Base-by-base conservation (phyloP, 2,888 invertebrate genomes). In the Nasonovia ribisnigri region DNA sequence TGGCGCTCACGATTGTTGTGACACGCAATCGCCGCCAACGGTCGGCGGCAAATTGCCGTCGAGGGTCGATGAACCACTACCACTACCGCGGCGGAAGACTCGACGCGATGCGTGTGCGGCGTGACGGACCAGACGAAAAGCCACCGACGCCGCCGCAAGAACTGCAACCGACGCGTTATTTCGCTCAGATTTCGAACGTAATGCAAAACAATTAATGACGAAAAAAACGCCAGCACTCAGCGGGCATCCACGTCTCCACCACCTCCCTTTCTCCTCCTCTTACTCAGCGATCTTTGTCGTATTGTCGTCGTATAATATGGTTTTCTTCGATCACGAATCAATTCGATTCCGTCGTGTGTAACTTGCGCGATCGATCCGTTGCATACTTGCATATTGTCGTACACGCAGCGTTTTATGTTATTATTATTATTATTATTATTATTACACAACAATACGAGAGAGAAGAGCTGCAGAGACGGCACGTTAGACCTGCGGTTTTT, bases 31-130 rank as follows among this genome's bases (percentile, higher is more conserved):
- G 54, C n/a, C 57, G 84, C 26, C 57, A 86, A 86, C 88, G 77
- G 43, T 51, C 77, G 67, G 87, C 67, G 88, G 88, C 67, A 92
- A 92, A 92, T 88, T 77, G n/a, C 77, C 51, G 36, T 51, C 54
- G 51, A n/a, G 88, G 92, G 92, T 92, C 92, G 92, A 92, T 92
- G 92, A 92, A 92, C 92, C 67, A 88, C 13, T 67, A 67, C n/a
- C n/a, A 67, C 36, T 36, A 77, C 26, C 84, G 48, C 10, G 36
- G 57, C 26, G 51, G 29, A 54, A 88, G 67, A 92, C 86, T 43
- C 26, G 20, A 20, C 36, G n/a, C 84, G 43, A n/a, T 57, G 86
- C 91, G 86, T 86, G 54, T 86, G 46, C 46, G 67, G 84, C 54
- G 29, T 51, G 29, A 46, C 36, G 43, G 77, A 51, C 84, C 20